Percentiles rank a stretch among this genome's conserved stretches.
Evolutionary conservation across 2,113 vertebrate genomes (phyloP).

Genomic region (Seriola dumerili): DNA sequence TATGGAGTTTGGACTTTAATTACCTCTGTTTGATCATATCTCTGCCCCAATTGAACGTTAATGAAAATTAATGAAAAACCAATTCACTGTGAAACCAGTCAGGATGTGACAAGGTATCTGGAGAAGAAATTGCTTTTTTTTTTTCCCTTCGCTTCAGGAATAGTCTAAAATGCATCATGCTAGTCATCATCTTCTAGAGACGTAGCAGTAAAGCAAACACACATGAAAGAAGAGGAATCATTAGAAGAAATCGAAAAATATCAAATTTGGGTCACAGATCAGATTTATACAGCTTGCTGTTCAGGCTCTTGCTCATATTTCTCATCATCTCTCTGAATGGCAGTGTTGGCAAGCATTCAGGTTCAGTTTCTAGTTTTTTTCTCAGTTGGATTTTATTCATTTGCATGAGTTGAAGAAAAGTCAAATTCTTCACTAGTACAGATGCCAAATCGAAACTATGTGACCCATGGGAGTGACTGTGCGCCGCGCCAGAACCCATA

Average conservation of each 20-base stretch:
- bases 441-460: slow-evolving; percentile 32
- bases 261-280: slow-evolving; percentile 36
- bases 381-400: slow-evolving; percentile 1
- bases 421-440: slow-evolving; percentile 9
- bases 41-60: slow-evolving; percentile 56
- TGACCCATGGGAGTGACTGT: neutral
- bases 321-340: slow-evolving; percentile 36
- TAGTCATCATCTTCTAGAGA: slow-evolving; percentile 47
- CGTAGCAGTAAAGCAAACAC: slow-evolving; percentile 45
- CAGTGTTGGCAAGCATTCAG: neutral
- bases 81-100: slow-evolving; percentile 57
- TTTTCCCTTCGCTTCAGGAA: slow-evolving; percentile 31
- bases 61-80: slow-evolving; percentile 75
- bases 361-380: slow-evolving; percentile 13
- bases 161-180: slow-evolving; percentile 45
- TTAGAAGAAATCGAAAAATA: slow-evolving; percentile 44
- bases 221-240: slow-evolving; percentile 49
- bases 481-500: slow-evolving; percentile 2
- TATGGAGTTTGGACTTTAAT: slow-evolving; percentile 67
- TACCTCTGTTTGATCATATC: slow-evolving; percentile 69
- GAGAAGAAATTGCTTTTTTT: slow-evolving; percentile 64
- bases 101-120: slow-evolving; percentile 33
- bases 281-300: slow-evolving; percentile 16
- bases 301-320: slow-evolving; percentile 36
- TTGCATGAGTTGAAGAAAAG: slow-evolving; percentile 22